Evolutionary conservation across 2,797 vertebrate species (phyloP).

Genomic region (Oreochromis grahami): DNA sequence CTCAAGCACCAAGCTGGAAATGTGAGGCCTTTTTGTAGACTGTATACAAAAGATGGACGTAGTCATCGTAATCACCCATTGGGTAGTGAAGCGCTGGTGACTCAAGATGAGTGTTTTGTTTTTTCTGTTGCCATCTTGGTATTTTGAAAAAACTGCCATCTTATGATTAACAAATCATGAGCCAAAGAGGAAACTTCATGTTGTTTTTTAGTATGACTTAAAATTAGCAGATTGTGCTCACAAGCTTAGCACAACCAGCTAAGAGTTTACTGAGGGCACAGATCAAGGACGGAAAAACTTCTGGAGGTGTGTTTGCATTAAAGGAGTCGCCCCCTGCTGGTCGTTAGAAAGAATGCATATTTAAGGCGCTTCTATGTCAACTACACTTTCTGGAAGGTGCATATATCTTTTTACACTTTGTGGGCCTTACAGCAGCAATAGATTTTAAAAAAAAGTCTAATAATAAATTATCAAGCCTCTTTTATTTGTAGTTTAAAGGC

Average conservation of each 20-base stretch:
- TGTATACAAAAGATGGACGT: neutral
- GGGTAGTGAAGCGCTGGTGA: fast-evolving
- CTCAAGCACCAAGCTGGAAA: neutral
- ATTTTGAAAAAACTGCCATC: neutral
- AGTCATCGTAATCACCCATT: neutral
- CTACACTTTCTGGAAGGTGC: neutral
- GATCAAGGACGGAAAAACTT: neutral
- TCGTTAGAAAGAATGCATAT: neutral
- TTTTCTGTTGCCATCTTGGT: neutral
- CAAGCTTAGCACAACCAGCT: neutral
- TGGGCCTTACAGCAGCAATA: neutral
- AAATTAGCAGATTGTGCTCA: neutral
- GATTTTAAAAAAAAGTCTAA: neutral
- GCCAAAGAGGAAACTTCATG: neutral
- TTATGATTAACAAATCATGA: neutral
- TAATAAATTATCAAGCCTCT: neutral
- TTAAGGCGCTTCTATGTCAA: neutral
- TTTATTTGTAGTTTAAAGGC: neutral
- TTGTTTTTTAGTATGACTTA: neutral
- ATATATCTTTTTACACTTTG: neutral
- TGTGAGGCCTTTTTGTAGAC: neutral
- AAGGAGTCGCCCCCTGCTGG: neutral
- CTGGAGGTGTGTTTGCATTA: neutral
- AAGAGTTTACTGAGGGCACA: neutral
- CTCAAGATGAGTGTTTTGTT: neutral